Percentiles rank a stretch among this genome's conserved stretches.
phyloP scores from a whole-genome alignment of 2,888 invertebrate genomes.

The Drosophila macrothrix region DNA sequence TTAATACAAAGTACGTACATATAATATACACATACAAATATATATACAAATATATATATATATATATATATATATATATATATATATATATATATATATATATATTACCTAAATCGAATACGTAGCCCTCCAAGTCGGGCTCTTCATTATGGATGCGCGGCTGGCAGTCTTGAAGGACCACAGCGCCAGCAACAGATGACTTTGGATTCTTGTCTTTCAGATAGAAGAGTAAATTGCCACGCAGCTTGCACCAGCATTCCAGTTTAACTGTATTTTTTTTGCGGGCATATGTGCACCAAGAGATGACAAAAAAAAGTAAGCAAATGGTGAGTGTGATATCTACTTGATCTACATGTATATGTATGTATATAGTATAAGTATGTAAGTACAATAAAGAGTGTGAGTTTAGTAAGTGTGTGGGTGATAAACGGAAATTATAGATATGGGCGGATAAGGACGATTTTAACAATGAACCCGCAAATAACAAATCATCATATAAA shows the following conservation, averaged over 20 bases:
- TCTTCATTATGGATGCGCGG: conserved; percentile 88
- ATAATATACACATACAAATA: background rate
- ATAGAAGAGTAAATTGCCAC: conserved; percentile 97
- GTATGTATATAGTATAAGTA: background rate
- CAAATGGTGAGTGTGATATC: conserved; percentile 35
- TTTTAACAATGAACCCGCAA: conserved; percentile 17
- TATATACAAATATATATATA: background rate
- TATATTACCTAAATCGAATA: conserved; percentile 91
- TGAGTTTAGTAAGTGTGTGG: conserved; percentile 1
- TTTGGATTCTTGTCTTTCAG: conserved; percentile 95
- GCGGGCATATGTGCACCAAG: conserved; percentile 23
- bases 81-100: background rate
- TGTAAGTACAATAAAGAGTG: background rate
- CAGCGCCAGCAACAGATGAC: conserved; percentile 94
- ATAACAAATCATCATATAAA: background rate
- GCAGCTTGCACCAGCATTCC: conserved; percentile 95
- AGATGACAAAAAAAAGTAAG: conserved; percentile 39
- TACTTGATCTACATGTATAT: conserved; percentile 4
- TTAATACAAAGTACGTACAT: background rate
- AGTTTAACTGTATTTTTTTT: conserved; percentile 87
- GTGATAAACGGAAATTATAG: conserved; percentile 19
- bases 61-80: background rate
- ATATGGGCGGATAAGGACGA: background rate
- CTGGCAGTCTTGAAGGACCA: conserved; percentile 94
- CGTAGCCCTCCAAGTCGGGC: conserved; percentile 89